phyloP scores from a whole-genome alignment of 1,140 invertebrate genomes.

The Aphelenchoides fujianensis region DNA sequence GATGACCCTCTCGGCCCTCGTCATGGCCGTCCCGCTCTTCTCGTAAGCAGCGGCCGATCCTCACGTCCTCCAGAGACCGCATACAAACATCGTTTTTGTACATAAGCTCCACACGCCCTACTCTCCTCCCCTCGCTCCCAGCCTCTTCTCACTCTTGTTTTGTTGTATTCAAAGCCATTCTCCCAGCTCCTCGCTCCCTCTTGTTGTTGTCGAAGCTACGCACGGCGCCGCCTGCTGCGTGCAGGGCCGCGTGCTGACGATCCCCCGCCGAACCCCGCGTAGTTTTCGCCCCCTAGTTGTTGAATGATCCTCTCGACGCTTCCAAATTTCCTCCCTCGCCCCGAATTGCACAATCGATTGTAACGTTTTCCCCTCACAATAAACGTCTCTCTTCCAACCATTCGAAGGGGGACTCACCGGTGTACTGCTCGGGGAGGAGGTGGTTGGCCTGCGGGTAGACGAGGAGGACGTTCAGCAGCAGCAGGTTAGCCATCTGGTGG shows the following conservation, averaged over 20 bases:
- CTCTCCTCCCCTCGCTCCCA: neutral
- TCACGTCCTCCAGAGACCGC: too few species aligned
- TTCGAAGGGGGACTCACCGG: neutral
- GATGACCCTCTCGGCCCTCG: neutral
- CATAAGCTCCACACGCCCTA: neutral
- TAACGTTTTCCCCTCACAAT: constrained; percentile 6
- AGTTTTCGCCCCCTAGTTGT: neutral
- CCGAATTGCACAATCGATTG: neutral
- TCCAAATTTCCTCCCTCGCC: neutral
- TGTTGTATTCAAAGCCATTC: neutral
- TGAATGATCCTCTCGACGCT: neutral
- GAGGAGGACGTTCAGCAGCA: constrained; percentile 10
- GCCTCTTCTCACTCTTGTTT: neutral
- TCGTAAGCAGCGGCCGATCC: neutral
- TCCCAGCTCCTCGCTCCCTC: too few species aligned
- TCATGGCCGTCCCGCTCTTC: neutral
- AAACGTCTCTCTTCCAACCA: neutral
- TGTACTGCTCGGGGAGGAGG: constrained; percentile 12
- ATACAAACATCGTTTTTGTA: constrained; percentile 6
- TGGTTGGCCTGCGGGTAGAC: constrained; percentile 14
- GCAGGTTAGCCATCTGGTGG: neutral
- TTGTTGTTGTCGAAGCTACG: neutral
- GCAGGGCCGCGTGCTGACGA: neutral
- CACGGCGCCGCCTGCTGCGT: neutral
- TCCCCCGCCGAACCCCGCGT: neutral